Evolutionary conservation across 2,797 vertebrate species (phyloP), one percentile per base, ranked within the genome.

Genomic region (Allenopithecus nigroviridis): DNA sequence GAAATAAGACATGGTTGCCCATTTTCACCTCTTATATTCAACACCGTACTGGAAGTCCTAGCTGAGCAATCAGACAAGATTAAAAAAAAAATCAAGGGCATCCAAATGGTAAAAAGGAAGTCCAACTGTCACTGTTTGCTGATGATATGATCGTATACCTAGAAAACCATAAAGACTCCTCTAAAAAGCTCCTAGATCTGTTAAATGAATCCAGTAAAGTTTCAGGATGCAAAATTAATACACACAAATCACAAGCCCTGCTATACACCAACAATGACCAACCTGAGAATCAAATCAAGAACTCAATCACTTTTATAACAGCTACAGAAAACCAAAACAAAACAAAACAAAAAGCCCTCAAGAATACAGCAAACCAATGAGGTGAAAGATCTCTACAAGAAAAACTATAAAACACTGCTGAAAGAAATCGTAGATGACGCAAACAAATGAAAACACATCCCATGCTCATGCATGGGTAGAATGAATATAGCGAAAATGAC

Each of bases 261-360:
- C 53, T 55, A 55, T 55, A 55, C 53, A 22, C 21, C 8, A 55
- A 53, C 50, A 53, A 55, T 8, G 53, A 55, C 53, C 53, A 55
- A 55, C 53, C 53, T 55, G 53, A 55, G 53, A 22, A 55, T 55
- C 53, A 55, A 22, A 55, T 55, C 53, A 55, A 55, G 53, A 22
- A 55, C 8, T 21, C 53, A 55, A 55, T 22, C 53, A 55, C 53
- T 55, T 55, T 55, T 55, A 55, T 22, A 55, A 55, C 53, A 55
- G 21, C 53, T 2, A 8, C 19, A 8, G 1, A 55, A 53, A 53
- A 53, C 7, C 17, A 53, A 8, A 53, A 0, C 48, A 48, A 53
- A 53, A 2, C 50, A 53, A 53, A 19, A 53, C 17, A 53, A 53
- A 53, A 53, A 53, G 21, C 21, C 19, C 53, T 8, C 8, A 55